These are phyloP conservation scores for Rhincodon typus DNA, from an alignment of 2,797 vertebrate genomes.

Conservation along the genomic window DNA sequence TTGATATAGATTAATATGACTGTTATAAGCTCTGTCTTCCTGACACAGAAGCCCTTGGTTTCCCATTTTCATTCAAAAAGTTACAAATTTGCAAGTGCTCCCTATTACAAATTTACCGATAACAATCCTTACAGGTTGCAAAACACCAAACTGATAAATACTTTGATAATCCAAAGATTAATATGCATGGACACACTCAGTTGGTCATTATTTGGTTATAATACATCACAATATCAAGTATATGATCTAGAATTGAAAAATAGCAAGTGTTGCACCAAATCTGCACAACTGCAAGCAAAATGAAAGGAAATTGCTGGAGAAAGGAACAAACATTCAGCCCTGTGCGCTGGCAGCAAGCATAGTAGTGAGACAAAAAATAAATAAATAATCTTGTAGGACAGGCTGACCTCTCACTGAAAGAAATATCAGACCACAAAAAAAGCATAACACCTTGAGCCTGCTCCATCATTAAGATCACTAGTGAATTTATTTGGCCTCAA, in stretches of 20 bases:
- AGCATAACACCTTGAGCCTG: background rate
- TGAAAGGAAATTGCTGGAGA: background rate
- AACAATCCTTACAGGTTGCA: background rate
- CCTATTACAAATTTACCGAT: background rate
- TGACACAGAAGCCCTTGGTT: background rate
- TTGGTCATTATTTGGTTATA: background rate
- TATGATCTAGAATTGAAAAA: background rate
- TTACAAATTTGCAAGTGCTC: background rate
- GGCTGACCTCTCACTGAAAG: conserved; percentile 5
- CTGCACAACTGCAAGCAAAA: background rate
- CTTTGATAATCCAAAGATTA: background rate
- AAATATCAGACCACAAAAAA: background rate
- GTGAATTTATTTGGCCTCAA: background rate
- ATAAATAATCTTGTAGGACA: background rate
- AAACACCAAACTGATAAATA: background rate
- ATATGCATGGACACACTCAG: background rate
- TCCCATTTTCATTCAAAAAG: background rate
- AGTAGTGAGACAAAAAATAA: background rate
- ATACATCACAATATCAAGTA: background rate
- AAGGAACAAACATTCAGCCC: background rate
- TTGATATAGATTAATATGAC: background rate
- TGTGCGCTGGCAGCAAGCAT: background rate
- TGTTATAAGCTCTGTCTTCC: background rate
- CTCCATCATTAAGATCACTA: background rate
- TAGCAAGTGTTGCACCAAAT: background rate